These are phyloP conservation scores for Malurus cyaneus DNA, from an alignment of 2,113 vertebrate species.

Conservation along the genomic window DNA sequence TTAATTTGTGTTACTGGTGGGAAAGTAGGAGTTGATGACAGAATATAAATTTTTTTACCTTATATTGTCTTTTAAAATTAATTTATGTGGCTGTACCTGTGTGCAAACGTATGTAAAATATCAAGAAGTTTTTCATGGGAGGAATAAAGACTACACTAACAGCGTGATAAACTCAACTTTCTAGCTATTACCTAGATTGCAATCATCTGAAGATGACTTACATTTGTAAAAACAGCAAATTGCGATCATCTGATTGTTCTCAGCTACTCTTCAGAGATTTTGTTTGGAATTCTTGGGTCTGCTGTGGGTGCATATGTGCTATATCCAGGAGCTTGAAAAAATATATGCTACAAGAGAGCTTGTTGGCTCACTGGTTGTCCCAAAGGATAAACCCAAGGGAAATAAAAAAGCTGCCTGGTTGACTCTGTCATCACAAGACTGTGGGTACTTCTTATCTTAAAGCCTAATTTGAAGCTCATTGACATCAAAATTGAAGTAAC, in stretches of 20 bases:
- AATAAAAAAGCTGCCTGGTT: neutral
- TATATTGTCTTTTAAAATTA: neutral
- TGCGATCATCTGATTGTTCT: neutral
- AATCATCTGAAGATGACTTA: neutral
- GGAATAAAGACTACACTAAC: neutral
- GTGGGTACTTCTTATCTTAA: neutral
- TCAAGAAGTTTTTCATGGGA: neutral
- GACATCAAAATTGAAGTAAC: neutral
- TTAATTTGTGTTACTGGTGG: neutral
- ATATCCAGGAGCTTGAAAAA: neutral
- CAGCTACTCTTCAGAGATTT: neutral
- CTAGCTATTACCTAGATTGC: neutral
- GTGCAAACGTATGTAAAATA: neutral
- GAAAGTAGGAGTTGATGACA: neutral
- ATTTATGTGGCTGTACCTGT: neutral
- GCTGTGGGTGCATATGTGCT: neutral
- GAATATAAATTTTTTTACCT: neutral
- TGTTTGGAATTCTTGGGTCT: neutral
- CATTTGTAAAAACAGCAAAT: neutral
- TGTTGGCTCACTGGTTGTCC: neutral
- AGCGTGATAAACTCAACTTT: neutral
- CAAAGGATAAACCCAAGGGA: neutral
- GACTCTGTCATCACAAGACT: neutral
- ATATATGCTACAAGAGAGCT: neutral
- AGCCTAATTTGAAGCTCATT: neutral